A percentile compares a stretch with the other conserved stretches of the same genome.
phyloP scores from a whole-genome alignment of 1,140 invertebrate genomes.

The Tetraneura akinire region DNA sequence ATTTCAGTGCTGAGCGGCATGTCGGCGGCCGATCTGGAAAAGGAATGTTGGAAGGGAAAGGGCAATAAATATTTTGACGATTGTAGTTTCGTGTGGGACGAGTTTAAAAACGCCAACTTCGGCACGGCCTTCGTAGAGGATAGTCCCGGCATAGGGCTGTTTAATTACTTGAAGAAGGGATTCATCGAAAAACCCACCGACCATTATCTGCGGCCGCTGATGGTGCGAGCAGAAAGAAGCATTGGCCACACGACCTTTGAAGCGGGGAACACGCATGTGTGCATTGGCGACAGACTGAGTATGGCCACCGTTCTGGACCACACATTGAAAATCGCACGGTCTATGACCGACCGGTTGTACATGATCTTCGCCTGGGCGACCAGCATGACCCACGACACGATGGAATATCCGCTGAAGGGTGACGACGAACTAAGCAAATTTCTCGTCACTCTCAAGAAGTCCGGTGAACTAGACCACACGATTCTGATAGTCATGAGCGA shows the following conservation, averaged over 20 bases:
- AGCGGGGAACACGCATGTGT: constrained; percentile 62
- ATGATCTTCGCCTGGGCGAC: constrained; percentile 63
- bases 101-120: constrained; percentile 61
- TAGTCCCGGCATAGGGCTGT: constrained; percentile 57
- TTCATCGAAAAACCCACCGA: constrained; percentile 60
- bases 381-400: constrained; percentile 62
- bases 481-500: constrained; percentile 63
- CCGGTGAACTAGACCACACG: constrained; percentile 60
- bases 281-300: constrained; percentile 61
- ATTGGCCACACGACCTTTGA: constrained; percentile 60
- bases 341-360: constrained; percentile 54
- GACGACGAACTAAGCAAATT: constrained; percentile 63
- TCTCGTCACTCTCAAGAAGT: constrained; percentile 55
- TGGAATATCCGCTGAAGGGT: constrained; percentile 60
- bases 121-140: constrained; percentile 61
- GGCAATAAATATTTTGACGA: constrained; percentile 64
- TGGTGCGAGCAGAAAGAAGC: constrained; percentile 58
- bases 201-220: constrained; percentile 60
- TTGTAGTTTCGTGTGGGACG: constrained; percentile 65
- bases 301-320: constrained; percentile 55
- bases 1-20: constrained; percentile 58
- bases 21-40: constrained; percentile 55
- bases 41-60: constrained; percentile 55
- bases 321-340: constrained; percentile 54
- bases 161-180: constrained; percentile 59